Base-by-base conservation (phyloP, 1,140 invertebrate species). In the Diachasma alloeum region DNA sequence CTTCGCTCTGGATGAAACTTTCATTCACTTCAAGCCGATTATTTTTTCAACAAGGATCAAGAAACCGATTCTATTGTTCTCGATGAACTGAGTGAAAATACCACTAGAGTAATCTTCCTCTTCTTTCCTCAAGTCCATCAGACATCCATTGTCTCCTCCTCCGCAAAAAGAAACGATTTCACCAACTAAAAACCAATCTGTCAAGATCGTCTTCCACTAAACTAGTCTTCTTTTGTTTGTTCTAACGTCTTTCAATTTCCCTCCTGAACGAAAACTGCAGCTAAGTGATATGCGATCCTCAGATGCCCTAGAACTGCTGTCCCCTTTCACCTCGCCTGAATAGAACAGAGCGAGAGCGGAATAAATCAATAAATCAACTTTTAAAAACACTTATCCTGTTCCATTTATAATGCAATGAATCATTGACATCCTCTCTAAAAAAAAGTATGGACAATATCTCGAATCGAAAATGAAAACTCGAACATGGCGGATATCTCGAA, bases 81-180 rank as follows among this genome's bases (percentile, higher is more conserved):
- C 26, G 42, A 74, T 15, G n/a, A n/a, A 56, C 53, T 53, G 66
- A 73, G 26, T 70, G 71, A 72, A 63, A 66, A 75, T 81, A 85
- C 84, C 80, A 63, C 82, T 86, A 13, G 78, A 79, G 17, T 81
- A 77, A 42, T 84, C 81, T 42, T 78, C 76, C 9, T 83, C 83
- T 15, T 84, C 79, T 59, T 82, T 81, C 76, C 74, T 76, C 81
- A 81, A 83, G 74, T 87, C 85, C 85, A 87, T 86, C 67, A 72
- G 78, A 81, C 72, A 42, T 63, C 71, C 17, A 72, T 66, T 69
- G 42, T 75, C 63, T 48, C 36, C 36, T 37, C 42, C 9, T 75
- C 26, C 10, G 24, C 24, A 56, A 19, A 39, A 48, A 56, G 13
- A 36, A 11, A 53, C 19, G 26, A 26, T 44, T 53, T 10, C 36